Evolutionary conservation across 2,888 invertebrate genomes (phyloP).

Genomic region (Drosophila bunnanda): DNA sequence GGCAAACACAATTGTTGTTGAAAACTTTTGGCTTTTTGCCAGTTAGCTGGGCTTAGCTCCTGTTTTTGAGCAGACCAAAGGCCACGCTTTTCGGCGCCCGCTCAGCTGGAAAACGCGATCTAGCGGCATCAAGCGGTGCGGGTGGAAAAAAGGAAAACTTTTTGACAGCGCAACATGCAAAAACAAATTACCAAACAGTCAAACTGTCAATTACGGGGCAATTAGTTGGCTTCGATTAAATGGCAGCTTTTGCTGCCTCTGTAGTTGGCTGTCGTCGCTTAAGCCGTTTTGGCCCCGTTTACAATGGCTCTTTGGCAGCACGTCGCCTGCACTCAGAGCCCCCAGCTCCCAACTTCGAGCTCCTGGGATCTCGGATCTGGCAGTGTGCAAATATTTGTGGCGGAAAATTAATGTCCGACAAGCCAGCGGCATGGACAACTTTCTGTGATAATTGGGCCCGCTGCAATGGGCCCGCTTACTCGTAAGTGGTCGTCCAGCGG

Average conservation of each 20-base stretch:
- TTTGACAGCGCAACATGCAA: slow-evolving; percentile 75
- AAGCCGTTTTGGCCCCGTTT: slow-evolving; percentile 34
- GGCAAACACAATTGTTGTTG: slow-evolving; percentile 23
- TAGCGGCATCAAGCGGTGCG: background rate
- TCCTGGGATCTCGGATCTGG: slow-evolving; percentile 16
- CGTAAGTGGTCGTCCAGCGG: slow-evolving; percentile 16
- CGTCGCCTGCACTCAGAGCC: slow-evolving; percentile 6
- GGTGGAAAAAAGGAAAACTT: slow-evolving; percentile 55
- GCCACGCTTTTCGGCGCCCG: slow-evolving; percentile 26
- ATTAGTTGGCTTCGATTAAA: slow-evolving; percentile 72
- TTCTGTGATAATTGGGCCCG: slow-evolving; percentile 49
- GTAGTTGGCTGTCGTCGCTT: slow-evolving; percentile 31
- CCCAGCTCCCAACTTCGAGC: background rate
- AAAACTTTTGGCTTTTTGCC: slow-evolving; percentile 36
- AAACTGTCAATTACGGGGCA: slow-evolving; percentile 75
- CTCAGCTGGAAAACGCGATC: slow-evolving; percentile 25
- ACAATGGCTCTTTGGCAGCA: slow-evolving; percentile 29
- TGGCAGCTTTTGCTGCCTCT: slow-evolving; percentile 41
- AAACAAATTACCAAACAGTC: slow-evolving; percentile 78
- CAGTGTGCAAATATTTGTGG: slow-evolving; percentile 44
- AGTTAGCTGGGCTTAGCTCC: slow-evolving; percentile 21
- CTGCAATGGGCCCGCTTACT: slow-evolving; percentile 21
- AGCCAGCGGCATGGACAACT: slow-evolving; percentile 38
- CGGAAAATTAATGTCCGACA: slow-evolving; percentile 45
- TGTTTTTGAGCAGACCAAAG: slow-evolving; percentile 36